These are phyloP conservation scores for Eupithecia insigniata DNA, from an alignment of 2,888 invertebrate genomes.

Conservation along the genomic window DNA sequence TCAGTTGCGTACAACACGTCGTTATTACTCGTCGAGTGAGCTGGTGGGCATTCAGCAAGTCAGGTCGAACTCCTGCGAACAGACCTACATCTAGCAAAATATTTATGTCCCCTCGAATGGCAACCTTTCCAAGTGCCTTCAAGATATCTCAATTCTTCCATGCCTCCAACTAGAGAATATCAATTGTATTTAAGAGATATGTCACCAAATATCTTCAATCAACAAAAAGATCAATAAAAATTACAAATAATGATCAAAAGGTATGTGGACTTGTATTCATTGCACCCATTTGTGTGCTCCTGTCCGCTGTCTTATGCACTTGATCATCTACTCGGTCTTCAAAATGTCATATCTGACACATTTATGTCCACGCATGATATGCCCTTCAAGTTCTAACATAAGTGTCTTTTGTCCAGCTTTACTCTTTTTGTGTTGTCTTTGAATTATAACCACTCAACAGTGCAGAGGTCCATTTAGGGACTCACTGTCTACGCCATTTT, in stretches of 20 bases:
- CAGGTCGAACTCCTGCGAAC: conserved; percentile 93
- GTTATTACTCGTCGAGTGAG: conserved; percentile 92
- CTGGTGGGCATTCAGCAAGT: conserved; percentile 88
- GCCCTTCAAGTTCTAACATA: conserved; percentile 5
- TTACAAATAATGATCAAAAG: conserved; percentile 31
- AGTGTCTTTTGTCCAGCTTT: conserved; percentile 1
- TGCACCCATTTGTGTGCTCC: conserved; percentile 38
- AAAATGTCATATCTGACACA: not conserved
- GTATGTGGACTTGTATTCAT: conserved; percentile 40
- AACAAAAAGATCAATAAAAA: conserved; percentile 32
- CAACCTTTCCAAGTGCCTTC: conserved; percentile 72
- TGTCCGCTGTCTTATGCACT: conserved; percentile 36
- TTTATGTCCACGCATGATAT: not conserved
- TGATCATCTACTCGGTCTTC: conserved; percentile 27
- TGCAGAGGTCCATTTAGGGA: too few relatives aligned
- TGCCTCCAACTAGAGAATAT: conserved; percentile 47
- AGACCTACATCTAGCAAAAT: conserved; percentile 90
- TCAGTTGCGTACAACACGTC: conserved; percentile 89
- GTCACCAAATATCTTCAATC: conserved; percentile 40
- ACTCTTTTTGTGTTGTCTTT: conserved; percentile 4
- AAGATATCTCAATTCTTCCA: conserved; percentile 58
- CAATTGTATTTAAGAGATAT: conserved; percentile 28
- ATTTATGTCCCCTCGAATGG: conserved; percentile 51
- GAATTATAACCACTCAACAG: too few relatives aligned
- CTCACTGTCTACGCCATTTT: too few relatives aligned